phyloP scores from a whole-genome alignment of 53 echinoderm and acorn worm species.

The Paracentrotus lividus region DNA sequence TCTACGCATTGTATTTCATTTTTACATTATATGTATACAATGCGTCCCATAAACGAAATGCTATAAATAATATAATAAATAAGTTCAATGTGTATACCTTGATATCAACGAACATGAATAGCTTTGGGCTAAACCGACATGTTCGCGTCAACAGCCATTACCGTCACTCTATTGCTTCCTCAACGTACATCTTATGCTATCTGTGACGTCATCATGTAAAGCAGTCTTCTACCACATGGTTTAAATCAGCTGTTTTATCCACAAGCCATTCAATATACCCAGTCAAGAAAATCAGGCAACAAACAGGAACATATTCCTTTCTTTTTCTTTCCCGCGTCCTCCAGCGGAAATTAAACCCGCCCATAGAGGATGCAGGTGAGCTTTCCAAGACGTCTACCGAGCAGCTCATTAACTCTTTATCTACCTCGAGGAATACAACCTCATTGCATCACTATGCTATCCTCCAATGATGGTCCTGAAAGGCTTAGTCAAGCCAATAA shows the following conservation, averaged over 20 bases:
- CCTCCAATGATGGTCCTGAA: background rate
- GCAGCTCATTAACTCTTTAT: conserved; percentile 22
- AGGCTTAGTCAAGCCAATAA: background rate
- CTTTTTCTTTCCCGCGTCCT: conserved; percentile 6
- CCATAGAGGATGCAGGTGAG: conserved; percentile 37
- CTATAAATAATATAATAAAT: too few species aligned
- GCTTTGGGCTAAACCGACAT: background rate
- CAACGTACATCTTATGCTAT: conserved; percentile 8
- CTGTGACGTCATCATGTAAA: conserved; percentile 51
- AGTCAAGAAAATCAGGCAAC: conserved; percentile 27
- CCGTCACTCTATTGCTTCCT: conserved; percentile 47
- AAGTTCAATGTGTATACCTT: background rate
- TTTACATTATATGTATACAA: too few species aligned
- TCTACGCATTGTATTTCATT: too few species aligned
- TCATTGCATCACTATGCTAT: background rate
- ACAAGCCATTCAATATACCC: conserved; percentile 55
- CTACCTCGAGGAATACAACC: background rate
- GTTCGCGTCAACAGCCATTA: conserved; percentile 2
- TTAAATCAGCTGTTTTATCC: conserved; percentile 51
- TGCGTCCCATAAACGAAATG: too few species aligned
- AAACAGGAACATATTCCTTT: conserved; percentile 27
- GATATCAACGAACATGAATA: background rate
- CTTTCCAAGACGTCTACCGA: conserved; percentile 22
- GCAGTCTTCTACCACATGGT: conserved; percentile 18
- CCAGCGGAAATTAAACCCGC: conserved; percentile 62